These are phyloP conservation scores for Mesoligia furuncula DNA, from an alignment of 2,888 invertebrate genomes.

Conservation along the genomic window DNA sequence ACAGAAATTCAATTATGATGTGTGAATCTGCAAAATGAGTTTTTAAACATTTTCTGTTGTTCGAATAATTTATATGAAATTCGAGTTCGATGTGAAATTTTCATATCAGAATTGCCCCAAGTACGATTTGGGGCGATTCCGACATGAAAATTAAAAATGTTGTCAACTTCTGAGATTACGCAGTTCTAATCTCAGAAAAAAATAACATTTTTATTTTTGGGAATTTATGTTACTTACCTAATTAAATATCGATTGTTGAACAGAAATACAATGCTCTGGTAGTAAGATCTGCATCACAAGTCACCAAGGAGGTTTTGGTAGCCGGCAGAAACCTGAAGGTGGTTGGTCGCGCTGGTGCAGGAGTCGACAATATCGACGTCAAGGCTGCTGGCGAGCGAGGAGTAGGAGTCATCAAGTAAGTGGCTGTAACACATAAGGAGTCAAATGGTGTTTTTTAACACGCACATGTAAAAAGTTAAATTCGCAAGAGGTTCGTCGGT, in stretches of 20 bases:
- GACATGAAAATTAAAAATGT: too few relatives aligned
- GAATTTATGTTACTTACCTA: neutral
- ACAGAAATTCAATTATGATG: neutral
- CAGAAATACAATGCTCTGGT: slow-evolving; percentile 97
- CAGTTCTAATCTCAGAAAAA: neutral
- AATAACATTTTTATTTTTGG: neutral
- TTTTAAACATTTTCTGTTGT: neutral
- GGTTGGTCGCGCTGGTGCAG: slow-evolving; percentile 99
- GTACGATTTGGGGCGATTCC: too few relatives aligned
- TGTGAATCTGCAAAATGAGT: neutral
- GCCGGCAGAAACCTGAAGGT: slow-evolving; percentile 94
- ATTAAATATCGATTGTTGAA: neutral
- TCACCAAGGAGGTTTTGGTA: slow-evolving; percentile 95
- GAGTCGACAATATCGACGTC: slow-evolving; percentile 99
- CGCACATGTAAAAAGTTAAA: neutral
- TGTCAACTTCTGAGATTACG: too few relatives aligned
- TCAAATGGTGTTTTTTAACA: neutral
- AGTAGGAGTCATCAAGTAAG: slow-evolving; percentile 98
- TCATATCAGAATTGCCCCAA: neutral
- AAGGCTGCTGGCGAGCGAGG: slow-evolving; percentile 95
- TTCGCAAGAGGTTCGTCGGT: neutral
- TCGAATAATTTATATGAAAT: neutral
- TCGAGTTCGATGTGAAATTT: neutral
- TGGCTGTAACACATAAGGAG: neutral
- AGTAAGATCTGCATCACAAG: slow-evolving; percentile 98